These are phyloP conservation scores for Sylvicola fuscatus DNA, from an alignment of 2,888 invertebrate genomes.

Conservation along the genomic window DNA sequence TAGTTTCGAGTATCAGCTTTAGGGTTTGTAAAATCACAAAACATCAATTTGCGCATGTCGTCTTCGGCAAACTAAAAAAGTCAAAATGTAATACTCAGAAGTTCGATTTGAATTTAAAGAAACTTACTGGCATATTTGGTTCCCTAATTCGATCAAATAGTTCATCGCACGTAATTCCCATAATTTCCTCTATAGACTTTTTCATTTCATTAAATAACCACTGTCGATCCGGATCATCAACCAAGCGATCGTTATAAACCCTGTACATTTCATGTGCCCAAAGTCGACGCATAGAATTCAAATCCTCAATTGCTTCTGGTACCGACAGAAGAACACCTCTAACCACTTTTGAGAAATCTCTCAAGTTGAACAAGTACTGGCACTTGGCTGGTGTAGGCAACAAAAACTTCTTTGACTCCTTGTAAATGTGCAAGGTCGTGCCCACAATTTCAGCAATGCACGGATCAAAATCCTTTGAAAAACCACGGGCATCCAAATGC, in stretches of 20 bases:
- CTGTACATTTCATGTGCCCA: constrained; percentile 90
- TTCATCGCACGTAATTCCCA: constrained; percentile 7
- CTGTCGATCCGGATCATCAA: constrained; percentile 58
- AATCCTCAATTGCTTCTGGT: constrained; percentile 75
- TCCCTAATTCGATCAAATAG: constrained; percentile 46
- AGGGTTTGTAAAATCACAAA: constrained; percentile 89
- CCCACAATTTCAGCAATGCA: constrained; percentile 73
- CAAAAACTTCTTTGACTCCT: constrained; percentile 57
- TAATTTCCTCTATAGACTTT: constrained; percentile 26
- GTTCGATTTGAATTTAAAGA: constrained; percentile 14
- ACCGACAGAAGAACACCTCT: constrained; percentile 80
- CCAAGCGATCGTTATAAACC: constrained; percentile 81
- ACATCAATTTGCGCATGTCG: constrained; percentile 69
- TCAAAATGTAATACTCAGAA: constrained; percentile 8
- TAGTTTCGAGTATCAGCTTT: constrained; percentile 79
- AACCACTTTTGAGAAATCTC: constrained; percentile 86
- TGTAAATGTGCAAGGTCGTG: constrained; percentile 75
- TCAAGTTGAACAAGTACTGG: constrained; percentile 84
- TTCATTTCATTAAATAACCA: constrained; percentile 63
- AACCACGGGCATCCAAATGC: constrained; percentile 92
- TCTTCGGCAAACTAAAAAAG: constrained; percentile 45
- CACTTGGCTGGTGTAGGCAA: constrained; percentile 85
- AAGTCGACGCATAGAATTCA: constrained; percentile 67
- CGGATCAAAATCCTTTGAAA: constrained; percentile 85
- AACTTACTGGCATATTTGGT: constrained; percentile 11